Percentiles rank a stretch among this genome's conserved stretches.
These are phyloP conservation scores for Caracal caracal DNA, from an alignment of 2,113 vertebrate genomes.

Conservation along the genomic window DNA sequence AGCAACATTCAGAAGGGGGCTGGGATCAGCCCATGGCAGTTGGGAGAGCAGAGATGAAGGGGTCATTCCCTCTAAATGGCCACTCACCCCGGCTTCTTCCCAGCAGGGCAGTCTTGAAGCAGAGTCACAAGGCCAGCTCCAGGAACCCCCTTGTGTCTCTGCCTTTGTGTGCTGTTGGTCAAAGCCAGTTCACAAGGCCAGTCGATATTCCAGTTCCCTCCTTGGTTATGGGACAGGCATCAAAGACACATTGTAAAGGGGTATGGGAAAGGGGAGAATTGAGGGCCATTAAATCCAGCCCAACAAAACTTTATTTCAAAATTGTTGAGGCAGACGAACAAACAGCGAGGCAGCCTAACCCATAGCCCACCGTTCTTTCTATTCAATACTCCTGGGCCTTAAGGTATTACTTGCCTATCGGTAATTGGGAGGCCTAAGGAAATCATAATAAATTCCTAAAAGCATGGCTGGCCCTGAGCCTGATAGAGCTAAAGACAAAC, in stretches of 20 bases:
- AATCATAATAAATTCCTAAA: background rate
- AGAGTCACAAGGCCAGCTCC: background rate
- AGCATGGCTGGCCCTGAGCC: background rate
- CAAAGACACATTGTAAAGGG: background rate
- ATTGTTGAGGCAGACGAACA: background rate
- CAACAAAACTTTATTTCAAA: constrained; percentile 41
- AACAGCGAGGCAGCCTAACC: background rate
- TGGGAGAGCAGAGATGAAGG: background rate
- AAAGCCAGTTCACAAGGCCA: background rate
- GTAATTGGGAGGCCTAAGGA: background rate
- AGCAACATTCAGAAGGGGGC: background rate
- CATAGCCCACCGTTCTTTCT: background rate
- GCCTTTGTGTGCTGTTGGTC: background rate
- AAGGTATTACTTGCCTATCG: background rate
- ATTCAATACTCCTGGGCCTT: background rate
- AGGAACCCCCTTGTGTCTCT: background rate
- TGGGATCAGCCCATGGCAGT: background rate
- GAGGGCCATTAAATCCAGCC: background rate
- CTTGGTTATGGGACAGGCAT: background rate
- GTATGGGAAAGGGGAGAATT: background rate
- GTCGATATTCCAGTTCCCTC: background rate
- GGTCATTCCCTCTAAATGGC: background rate
- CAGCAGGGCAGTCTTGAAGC: background rate
- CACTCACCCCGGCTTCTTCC: background rate
- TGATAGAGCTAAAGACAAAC: background rate